These are phyloP conservation scores for Lasaia peninsularis DNA, from an alignment of 1,140 invertebrate species.

Conservation along the genomic window DNA sequence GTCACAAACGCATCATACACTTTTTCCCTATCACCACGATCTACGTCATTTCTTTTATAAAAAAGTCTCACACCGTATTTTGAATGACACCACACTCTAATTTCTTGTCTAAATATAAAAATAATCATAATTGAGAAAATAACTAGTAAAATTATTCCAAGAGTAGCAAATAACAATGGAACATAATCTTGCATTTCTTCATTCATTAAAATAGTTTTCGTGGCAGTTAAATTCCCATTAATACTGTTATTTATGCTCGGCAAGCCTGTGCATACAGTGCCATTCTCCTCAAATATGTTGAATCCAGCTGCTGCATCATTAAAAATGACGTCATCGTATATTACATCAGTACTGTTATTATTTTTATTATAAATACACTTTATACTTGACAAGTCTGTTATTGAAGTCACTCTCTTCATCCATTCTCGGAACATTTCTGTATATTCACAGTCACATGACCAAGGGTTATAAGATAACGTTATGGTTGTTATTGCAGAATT, in stretches of 20 bases:
- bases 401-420: slow-evolving; percentile 81
- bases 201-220: slow-evolving; percentile 84
- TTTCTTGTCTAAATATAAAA: slow-evolving; percentile 91
- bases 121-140: slow-evolving; percentile 84
- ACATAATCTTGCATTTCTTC: slow-evolving; percentile 88
- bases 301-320: slow-evolving; percentile 79
- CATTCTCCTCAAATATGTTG: slow-evolving; percentile 76
- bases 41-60: slow-evolving; percentile 84
- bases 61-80: slow-evolving; percentile 91
- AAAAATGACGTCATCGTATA: slow-evolving; percentile 78
- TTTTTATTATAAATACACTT: slow-evolving; percentile 79
- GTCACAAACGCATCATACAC: slow-evolving; percentile 95
- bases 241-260: slow-evolving; percentile 83
- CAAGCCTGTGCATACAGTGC: slow-evolving; percentile 79
- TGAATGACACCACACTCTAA: slow-evolving; percentile 93
- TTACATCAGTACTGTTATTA: slow-evolving; percentile 77
- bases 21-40: slow-evolving; percentile 90
- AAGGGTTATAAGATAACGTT: slow-evolving; percentile 87
- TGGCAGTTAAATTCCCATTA: slow-evolving; percentile 82
- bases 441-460: slow-evolving; percentile 93
- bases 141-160: slow-evolving; percentile 84
- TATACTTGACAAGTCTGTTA: slow-evolving; percentile 81
- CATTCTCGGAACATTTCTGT: slow-evolving; percentile 88
- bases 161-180: slow-evolving; percentile 85
- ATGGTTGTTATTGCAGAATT: slow-evolving; percentile 82